Percentiles rank a stretch among this genome's conserved stretches.
These are phyloP conservation scores for Helicolenus hilgendorfi DNA, from an alignment of 2,797 vertebrate genomes.

Conservation along the genomic window DNA sequence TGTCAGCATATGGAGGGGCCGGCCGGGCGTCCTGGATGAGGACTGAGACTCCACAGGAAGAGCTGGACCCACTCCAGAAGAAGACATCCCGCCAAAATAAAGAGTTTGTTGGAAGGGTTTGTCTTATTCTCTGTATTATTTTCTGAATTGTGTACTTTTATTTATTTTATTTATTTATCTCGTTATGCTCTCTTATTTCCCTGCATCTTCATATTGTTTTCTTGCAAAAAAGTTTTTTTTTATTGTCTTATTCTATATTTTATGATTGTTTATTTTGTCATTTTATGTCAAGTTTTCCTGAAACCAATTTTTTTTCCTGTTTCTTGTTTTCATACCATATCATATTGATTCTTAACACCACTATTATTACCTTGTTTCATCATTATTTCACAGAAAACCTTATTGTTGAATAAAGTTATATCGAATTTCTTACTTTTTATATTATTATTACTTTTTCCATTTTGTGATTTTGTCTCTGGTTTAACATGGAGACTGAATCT, in stretches of 20 bases:
- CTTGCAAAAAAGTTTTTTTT: neutral
- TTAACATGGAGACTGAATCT: neutral
- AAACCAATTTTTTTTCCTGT: neutral
- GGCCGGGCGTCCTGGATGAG: slow-evolving; percentile 49
- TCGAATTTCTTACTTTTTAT: neutral
- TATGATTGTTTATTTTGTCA: neutral
- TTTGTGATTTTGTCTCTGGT: too few relatives aligned
- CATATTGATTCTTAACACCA: neutral
- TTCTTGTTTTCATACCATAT: neutral
- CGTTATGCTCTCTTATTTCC: neutral
- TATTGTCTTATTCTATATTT: neutral
- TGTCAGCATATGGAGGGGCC: slow-evolving; percentile 75
- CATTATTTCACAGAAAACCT: neutral
- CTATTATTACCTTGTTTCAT: neutral
- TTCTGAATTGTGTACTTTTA: neutral
- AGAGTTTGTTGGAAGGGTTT: neutral
- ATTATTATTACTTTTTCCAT: neutral
- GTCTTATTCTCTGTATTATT: neutral
- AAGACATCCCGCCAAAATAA: slow-evolving; percentile 51
- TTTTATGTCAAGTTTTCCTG: neutral
- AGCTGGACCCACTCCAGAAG: slow-evolving; percentile 63
- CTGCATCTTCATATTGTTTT: neutral
- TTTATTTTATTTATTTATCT: neutral
- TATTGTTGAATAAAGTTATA: neutral
- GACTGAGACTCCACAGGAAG: slow-evolving; percentile 45